These are phyloP conservation scores for Drosophila koepferae DNA, from an alignment of 2,888 invertebrate species.

Conservation along the genomic window DNA sequence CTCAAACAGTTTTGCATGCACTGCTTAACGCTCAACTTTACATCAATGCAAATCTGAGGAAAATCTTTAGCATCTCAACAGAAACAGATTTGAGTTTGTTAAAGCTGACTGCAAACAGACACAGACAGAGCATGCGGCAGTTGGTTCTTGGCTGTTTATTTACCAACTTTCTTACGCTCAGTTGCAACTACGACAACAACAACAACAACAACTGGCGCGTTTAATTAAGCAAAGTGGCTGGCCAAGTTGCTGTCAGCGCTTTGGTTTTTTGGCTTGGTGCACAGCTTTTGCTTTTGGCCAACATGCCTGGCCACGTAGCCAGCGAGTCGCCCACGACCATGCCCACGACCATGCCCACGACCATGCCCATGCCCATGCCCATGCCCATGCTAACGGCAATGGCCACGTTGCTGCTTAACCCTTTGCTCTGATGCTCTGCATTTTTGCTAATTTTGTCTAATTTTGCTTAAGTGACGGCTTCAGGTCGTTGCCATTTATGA, in stretches of 20 bases:
- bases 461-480: slow-evolving; percentile 50
- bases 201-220: slow-evolving; percentile 60
- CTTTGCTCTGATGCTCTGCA: slow-evolving; percentile 18
- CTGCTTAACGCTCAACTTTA: background rate
- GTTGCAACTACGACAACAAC: slow-evolving; percentile 29
- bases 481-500: slow-evolving; percentile 68
- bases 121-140: slow-evolving; percentile 5
- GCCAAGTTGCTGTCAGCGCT: slow-evolving; percentile 55
- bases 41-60: background rate
- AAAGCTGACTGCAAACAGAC: background rate
- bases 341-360: background rate
- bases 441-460: slow-evolving; percentile 76
- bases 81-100: background rate
- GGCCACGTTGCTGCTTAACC: background rate
- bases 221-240: slow-evolving; percentile 80
- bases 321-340: background rate
- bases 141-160: background rate
- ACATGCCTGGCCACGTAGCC: slow-evolving; percentile 6
- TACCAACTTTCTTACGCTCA: slow-evolving; percentile 5
- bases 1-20: background rate
- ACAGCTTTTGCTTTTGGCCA: slow-evolving; percentile 35
- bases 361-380: background rate
- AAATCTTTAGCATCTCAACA: background rate
- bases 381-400: background rate
- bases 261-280: slow-evolving; percentile 28